Base-by-base conservation (phyloP, 23 tunicate species). In the Styela plicata region DNA sequence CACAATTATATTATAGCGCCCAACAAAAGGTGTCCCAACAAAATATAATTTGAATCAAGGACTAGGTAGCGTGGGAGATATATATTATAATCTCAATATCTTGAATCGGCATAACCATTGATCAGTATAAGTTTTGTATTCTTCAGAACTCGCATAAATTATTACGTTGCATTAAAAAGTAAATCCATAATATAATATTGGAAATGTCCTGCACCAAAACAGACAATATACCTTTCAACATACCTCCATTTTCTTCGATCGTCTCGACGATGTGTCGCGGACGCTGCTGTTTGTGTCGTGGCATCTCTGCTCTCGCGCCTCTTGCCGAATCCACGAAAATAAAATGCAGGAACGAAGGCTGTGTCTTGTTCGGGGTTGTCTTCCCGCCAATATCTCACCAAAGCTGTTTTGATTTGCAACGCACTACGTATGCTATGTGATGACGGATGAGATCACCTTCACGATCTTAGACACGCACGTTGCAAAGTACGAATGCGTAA, bases 221-320 rank as follows among this genome's bases (percentile, higher is more conserved):
- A n/a, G n/a, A n/a, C n/a, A n/a, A n/a, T n/a, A n/a, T n/a, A n/a
- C n/a, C n/a, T n/a, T n/a, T n/a, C n/a, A 44, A 44, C 71, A 18
- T 67, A 67, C 71, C 71, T 67, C 31, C 71, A 67, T 67, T 29
- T 67, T 27, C 31, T 27, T 67, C 71, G 31, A 18, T 17, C n/a
- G n/a, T 13, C 83, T 85, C 96, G 17, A 63, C 64, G 34, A 85
- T 85, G 44, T 90, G 96, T 63, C 96, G 81, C 30, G 96, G 96
- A 52, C 88, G 74, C 84, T 88, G 83, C 75, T 90, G 96, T 80
- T 90, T 90, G 34, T 89, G 86, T 77, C 96, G 74, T 24, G 96
- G 86, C 96, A 90, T 90, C 44, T 79, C 64, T 32, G 52, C n/a
- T n/a, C n/a, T 44, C 57, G 57, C 7, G 57, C 57, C 13, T 44